Evolutionary conservation across 2,888 invertebrate genomes (phyloP).

Genomic region (Lithophane leautieri): DNA sequence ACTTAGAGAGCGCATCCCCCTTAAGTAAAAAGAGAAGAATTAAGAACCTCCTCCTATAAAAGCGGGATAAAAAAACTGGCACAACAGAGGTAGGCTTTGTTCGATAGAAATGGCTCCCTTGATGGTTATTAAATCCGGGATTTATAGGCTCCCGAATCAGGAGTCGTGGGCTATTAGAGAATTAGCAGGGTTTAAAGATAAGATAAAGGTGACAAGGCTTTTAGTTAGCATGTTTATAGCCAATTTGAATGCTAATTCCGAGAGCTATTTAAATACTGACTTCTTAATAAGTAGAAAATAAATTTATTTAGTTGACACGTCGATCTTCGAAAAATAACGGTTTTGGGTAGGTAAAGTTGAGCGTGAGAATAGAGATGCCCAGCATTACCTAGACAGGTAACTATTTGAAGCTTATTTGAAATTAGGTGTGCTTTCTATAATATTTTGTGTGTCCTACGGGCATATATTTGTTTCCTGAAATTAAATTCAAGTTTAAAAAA

Average conservation of each 20-base stretch:
- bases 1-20: too few relatives aligned
- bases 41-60: neutral
- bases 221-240: slow-evolving; percentile 46
- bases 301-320: neutral
- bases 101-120: slow-evolving; percentile 71
- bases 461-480: neutral
- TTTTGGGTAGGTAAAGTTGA: neutral
- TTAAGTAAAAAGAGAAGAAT: neutral
- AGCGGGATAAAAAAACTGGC: slow-evolving; percentile 17
- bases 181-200: slow-evolving; percentile 68
- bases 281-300: slow-evolving; percentile 7
- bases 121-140: slow-evolving; percentile 77
- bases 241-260: slow-evolving; percentile 30
- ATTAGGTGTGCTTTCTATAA: neutral
- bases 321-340: neutral
- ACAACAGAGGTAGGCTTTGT: slow-evolving; percentile 62
- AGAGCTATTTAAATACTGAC: slow-evolving; percentile 1
- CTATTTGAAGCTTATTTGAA: neutral
- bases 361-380: too few relatives aligned
- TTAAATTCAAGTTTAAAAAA: neutral
- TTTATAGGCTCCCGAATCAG: slow-evolving; percentile 71
- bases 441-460: neutral
- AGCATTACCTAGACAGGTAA: neutral
- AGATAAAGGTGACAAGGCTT: slow-evolving; percentile 42
- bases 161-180: slow-evolving; percentile 70